Conservation (phyloP, 92 coral and sea anemone species). For the Galaxea fascicularis region DNA sequence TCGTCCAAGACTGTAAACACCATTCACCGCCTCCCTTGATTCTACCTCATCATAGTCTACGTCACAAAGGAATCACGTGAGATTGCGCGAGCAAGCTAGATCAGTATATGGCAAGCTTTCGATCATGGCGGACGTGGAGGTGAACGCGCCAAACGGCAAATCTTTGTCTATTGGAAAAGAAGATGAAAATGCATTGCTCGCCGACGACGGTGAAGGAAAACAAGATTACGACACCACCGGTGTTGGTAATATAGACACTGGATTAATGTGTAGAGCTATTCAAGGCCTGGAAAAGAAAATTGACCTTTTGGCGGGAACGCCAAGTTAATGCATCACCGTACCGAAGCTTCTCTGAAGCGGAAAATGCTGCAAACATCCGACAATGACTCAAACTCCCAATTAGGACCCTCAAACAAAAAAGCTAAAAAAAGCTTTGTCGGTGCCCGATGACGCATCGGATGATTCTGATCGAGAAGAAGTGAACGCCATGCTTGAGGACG, state of each 20-base stretch:
- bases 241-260: neutral
- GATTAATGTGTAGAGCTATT: constrained; percentile 14
- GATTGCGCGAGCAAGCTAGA: constrained; percentile 49
- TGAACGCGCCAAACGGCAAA: neutral
- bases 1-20: no score
- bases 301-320: constrained; percentile 44
- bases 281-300: constrained; percentile 33
- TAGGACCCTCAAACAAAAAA: constrained; percentile 23
- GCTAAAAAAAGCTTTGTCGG: constrained; percentile 26
- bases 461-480: neutral
- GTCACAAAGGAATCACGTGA: no score
- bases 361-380: constrained; percentile 13
- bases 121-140: constrained; percentile 27
- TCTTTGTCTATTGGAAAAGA: neutral
- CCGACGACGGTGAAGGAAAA: constrained; percentile 12
- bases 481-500: constrained; percentile 19
- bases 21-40: neutral
- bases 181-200: constrained; percentile 33
- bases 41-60: constrained; percentile 2
- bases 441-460: constrained; percentile 18
- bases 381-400: constrained; percentile 25
- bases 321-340: constrained; percentile 23
- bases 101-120: constrained; percentile 49
- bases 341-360: constrained; percentile 24
- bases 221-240: constrained; percentile 34